phyloP scores from a whole-genome alignment of 1,140 invertebrate species.

The Idris sp. region DNA sequence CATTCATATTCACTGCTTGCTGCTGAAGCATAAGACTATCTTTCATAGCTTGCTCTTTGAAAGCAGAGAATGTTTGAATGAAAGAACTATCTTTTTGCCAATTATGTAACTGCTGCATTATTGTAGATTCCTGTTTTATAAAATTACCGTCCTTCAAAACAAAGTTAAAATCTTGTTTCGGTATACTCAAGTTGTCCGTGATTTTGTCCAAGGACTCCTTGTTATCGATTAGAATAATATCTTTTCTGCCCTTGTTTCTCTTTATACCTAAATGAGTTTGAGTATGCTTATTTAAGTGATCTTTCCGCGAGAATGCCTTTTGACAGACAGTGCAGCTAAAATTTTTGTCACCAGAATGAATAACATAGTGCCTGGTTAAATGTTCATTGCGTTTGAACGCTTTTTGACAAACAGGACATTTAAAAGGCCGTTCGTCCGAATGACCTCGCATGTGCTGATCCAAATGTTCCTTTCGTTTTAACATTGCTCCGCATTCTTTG shows the following conservation, averaged over 20 bases:
- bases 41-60: conserved; percentile 73
- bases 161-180: conserved; percentile 71
- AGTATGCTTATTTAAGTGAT: conserved; percentile 86
- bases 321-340: conserved; percentile 86
- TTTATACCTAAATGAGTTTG: conserved; percentile 75
- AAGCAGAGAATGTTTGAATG: conserved; percentile 71
- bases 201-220: conserved; percentile 66
- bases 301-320: conserved; percentile 87
- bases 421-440: conserved; percentile 85
- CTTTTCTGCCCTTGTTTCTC: conserved; percentile 71
- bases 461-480: conserved; percentile 78
- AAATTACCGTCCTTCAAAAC: conserved; percentile 70
- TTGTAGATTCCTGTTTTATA: conserved; percentile 68
- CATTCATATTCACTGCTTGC: conserved; percentile 75
- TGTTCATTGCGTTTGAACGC: conserved; percentile 81
- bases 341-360: conserved; percentile 81
- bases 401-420: conserved; percentile 79
- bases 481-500: conserved; percentile 76
- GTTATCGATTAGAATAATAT: conserved; percentile 63
- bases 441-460: conserved; percentile 85
- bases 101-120: conserved; percentile 75
- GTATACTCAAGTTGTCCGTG: conserved; percentile 42
- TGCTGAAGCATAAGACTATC: conserved; percentile 69
- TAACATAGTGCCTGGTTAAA: conserved; percentile 77
- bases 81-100: conserved; percentile 73